Evolutionary conservation across 2,888 invertebrate species (phyloP).

Genomic region (Leucoma salicis): DNA sequence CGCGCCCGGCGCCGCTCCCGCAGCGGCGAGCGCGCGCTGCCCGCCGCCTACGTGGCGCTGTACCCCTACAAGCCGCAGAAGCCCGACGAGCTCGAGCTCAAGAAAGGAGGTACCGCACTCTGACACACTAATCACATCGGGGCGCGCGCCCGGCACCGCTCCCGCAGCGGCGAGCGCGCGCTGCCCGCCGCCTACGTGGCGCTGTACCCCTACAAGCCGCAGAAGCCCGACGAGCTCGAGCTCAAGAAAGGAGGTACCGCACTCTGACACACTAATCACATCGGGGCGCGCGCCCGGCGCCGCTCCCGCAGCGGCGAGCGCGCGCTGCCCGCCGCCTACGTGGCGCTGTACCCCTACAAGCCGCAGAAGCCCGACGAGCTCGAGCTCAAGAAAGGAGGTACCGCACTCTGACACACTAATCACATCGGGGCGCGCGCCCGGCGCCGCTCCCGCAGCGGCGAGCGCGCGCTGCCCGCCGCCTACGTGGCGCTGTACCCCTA

Average conservation of each 20-base stretch:
- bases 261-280: no score
- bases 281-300: no score
- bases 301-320: conserved; percentile 71
- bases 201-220: conserved; percentile 93
- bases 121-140: no score
- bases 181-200: conserved; percentile 91
- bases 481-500: conserved; percentile 94
- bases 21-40: conserved; percentile 80
- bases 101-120: conserved; percentile 89
- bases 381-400: conserved; percentile 90
- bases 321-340: conserved; percentile 87
- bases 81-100: conserved; percentile 91
- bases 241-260: conserved; percentile 89
- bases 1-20: no score
- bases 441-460: conserved; percentile 65
- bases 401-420: no score
- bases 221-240: conserved; percentile 93
- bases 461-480: conserved; percentile 85
- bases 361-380: conserved; percentile 93
- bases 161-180: conserved; percentile 71
- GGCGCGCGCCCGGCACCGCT: no score
- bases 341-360: conserved; percentile 93
- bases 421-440: no score
- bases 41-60: conserved; percentile 90
- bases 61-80: conserved; percentile 95